Evolutionary conservation across 2,797 vertebrate genomes (phyloP).

Genomic region (Pipistrellus pygmaeus): DNA sequence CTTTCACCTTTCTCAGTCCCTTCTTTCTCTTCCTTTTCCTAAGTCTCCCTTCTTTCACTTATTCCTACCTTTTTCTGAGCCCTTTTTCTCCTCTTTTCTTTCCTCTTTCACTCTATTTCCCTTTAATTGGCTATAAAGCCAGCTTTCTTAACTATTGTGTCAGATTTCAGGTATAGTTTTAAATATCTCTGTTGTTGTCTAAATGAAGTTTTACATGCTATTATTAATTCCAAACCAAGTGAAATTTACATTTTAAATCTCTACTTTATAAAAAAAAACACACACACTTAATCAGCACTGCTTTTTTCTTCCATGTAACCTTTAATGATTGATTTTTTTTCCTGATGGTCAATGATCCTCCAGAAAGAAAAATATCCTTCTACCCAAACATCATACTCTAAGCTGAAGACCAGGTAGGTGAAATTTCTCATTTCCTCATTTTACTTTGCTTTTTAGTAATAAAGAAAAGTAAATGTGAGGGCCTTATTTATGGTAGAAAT

Average conservation of each 20-base stretch:
- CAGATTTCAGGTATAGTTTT: neutral
- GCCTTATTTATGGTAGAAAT: constrained; percentile 28
- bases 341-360: neutral
- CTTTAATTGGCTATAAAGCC: neutral
- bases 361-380: constrained; percentile 49
- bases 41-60: neutral
- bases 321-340: neutral
- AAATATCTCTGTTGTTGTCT: neutral
- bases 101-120: neutral
- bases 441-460: neutral
- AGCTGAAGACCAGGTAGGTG: neutral
- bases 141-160: neutral
- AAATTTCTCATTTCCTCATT: constrained; percentile 17
- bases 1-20: constrained; percentile 45
- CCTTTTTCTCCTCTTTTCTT: neutral
- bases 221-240: constrained; percentile 37
- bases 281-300: neutral
- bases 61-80: neutral
- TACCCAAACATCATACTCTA: neutral
- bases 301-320: constrained; percentile 29
- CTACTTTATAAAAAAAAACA: neutral
- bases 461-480: constrained; percentile 37
- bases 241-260: constrained; percentile 43
- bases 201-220: neutral
- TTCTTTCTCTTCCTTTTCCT: constrained; percentile 8